A percentile compares a stretch with the other conserved stretches of the same genome.
phyloP scores from a whole-genome alignment of 30 jellyfish, hydroid and myxozoan genomes.

The Clytia hemisphaerica region DNA sequence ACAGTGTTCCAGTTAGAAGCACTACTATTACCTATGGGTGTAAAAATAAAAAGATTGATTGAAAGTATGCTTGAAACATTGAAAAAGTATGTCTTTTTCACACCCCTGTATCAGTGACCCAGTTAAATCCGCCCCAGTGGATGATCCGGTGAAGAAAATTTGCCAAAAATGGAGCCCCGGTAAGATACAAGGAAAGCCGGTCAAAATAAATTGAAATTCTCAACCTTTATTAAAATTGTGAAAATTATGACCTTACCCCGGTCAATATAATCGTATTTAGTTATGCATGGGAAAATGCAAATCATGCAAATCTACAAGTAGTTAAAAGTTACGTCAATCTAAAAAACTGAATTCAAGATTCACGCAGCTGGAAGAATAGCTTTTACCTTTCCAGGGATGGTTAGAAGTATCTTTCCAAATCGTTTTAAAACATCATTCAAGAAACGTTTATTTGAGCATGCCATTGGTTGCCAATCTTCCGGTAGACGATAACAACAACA shows the following conservation, averaged over 20 bases:
- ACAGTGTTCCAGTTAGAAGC: constrained; percentile 50
- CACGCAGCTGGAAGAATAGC: background rate
- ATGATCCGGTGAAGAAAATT: background rate
- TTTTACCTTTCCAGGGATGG: constrained; percentile 64
- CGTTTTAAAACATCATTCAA: constrained; percentile 39
- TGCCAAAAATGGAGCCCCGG: too few species aligned
- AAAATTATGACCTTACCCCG: too few species aligned
- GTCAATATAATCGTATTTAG: too few species aligned
- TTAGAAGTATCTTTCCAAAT: constrained; percentile 23
- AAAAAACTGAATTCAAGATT: too few species aligned
- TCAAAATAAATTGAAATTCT: too few species aligned
- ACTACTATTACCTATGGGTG: constrained; percentile 29
- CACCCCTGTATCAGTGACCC: too few species aligned
- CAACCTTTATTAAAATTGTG: too few species aligned
- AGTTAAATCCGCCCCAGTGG: too few species aligned
- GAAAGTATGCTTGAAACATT: background rate
- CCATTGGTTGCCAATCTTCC: constrained; percentile 48
- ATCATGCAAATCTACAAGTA: too few species aligned
- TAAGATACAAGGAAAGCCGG: too few species aligned
- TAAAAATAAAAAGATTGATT: background rate
- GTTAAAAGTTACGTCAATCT: too few species aligned
- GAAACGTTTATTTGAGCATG: constrained; percentile 41
- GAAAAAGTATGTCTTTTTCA: background rate
- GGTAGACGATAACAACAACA: constrained; percentile 53
- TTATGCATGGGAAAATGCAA: too few species aligned